phyloP scores from a whole-genome alignment of 2,888 invertebrate genomes.

The Lysandra bellargus region DNA sequence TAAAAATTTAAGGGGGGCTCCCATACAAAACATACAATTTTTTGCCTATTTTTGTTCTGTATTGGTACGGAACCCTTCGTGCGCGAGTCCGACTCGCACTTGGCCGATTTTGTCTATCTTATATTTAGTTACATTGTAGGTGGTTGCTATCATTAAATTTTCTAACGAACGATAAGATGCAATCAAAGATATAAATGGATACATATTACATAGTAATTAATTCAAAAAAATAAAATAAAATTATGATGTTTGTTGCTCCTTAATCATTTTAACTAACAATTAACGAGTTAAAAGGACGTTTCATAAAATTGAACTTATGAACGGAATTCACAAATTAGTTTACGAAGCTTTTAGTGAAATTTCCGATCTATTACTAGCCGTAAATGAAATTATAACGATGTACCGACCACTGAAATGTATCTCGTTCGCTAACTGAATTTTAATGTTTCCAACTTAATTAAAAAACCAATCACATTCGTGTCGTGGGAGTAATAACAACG shows the following conservation, averaged over 20 bases:
- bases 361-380: conserved; percentile 10
- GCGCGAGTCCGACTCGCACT: too few species aligned
- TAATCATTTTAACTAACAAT: neutral
- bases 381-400: conserved; percentile 12
- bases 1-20: too few species aligned
- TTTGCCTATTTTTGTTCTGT: too few species aligned
- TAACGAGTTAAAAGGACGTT: neutral
- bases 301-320: neutral
- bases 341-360: conserved; percentile 20
- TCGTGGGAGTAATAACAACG: conserved; percentile 1
- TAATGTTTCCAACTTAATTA: neutral
- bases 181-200: neutral
- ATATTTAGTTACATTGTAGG: neutral
- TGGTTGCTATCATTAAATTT: neutral
- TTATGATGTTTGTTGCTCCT: neutral
- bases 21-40: too few species aligned
- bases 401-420: conserved; percentile 16
- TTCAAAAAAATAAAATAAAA: neutral
- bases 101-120: neutral
- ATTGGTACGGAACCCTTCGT: too few species aligned
- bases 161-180: neutral
- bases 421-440: conserved; percentile 13
- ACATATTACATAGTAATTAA: neutral
- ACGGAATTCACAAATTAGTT: conserved; percentile 12
- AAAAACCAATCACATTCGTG: conserved; percentile 13